A percentile compares a stretch with the other conserved stretches of the same genome.
These are phyloP conservation scores for Yasuhikotakia modesta DNA, from an alignment of 2,797 vertebrate genomes.

Conservation along the genomic window DNA sequence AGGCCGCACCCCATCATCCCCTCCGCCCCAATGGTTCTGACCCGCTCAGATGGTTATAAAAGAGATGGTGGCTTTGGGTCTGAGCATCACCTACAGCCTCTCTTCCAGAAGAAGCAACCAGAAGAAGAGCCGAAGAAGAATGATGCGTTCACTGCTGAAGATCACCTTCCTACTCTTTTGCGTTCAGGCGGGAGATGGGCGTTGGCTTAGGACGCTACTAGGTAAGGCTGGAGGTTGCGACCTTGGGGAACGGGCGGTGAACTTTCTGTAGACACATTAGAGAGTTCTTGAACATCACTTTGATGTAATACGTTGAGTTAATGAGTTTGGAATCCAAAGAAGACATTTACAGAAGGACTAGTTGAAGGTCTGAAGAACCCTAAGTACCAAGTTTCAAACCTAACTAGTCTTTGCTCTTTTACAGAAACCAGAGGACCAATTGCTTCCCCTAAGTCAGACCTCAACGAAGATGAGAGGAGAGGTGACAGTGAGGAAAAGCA, in stretches of 20 bases:
- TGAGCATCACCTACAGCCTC: slow-evolving; percentile 67
- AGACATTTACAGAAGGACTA: slow-evolving; percentile 1
- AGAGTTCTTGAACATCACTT: background rate
- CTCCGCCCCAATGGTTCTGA: slow-evolving; percentile 46
- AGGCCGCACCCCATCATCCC: slow-evolving; percentile 58
- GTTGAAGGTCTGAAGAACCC: too few species aligned
- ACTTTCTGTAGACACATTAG: background rate
- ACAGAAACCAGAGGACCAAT: slow-evolving; percentile 36
- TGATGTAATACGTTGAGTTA: background rate
- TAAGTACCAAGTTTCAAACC: background rate
- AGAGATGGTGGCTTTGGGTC: slow-evolving; percentile 71
- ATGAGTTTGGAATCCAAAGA: slow-evolving; percentile 16
- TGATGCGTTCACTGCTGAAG: slow-evolving; percentile 72
- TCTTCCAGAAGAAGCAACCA: slow-evolving; percentile 47
- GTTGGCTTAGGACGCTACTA: slow-evolving; percentile 62
- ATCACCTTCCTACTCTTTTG: slow-evolving; percentile 71
- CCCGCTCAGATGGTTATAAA: slow-evolving; percentile 74
- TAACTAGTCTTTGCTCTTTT: background rate
- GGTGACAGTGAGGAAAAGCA: slow-evolving; percentile 7
- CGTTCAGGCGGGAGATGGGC: slow-evolving; percentile 67
- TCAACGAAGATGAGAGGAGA: background rate
- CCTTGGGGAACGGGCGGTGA: background rate
- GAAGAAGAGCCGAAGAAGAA: slow-evolving; percentile 7
- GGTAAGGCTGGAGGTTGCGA: slow-evolving; percentile 66
- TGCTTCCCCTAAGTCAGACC: background rate